phyloP scores from a whole-genome alignment of 2,888 invertebrate species.

The Geotrupes spiniger region DNA sequence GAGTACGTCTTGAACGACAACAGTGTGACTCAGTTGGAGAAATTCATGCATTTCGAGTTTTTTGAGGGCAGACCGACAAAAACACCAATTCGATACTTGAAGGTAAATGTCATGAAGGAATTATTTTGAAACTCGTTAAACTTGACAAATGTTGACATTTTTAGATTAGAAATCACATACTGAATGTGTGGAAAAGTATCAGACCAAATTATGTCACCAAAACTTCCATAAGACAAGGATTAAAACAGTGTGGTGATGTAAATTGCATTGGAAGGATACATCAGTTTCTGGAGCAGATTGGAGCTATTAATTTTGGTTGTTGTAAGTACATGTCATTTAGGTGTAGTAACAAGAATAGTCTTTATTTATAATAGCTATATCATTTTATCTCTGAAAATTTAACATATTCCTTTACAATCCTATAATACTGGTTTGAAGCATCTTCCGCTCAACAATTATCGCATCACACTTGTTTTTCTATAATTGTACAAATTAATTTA shows the following conservation, averaged over 20 bases:
- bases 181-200: conserved; percentile 54
- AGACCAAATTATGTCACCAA: conserved; percentile 60
- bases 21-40: conserved; percentile 55
- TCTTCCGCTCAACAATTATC: too few relatives aligned
- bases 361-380: too few relatives aligned
- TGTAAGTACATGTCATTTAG: conserved; percentile 44
- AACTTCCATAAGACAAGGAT: conserved; percentile 56
- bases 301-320: conserved; percentile 63
- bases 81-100: conserved; percentile 57
- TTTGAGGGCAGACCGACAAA: conserved; percentile 56
- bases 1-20: conserved; percentile 48
- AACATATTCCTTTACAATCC: too few relatives aligned
- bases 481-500: too few relatives aligned
- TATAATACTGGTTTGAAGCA: too few relatives aligned
- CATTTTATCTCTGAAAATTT: too few relatives aligned
- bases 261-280: conserved; percentile 61
- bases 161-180: conserved; percentile 58
- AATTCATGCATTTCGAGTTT: conserved; percentile 55
- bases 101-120: conserved; percentile 37
- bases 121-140: not conserved
- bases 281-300: conserved; percentile 59
- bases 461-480: too few relatives aligned
- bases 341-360: too few relatives aligned
- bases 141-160: conserved; percentile 20
- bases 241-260: conserved; percentile 62